A percentile compares a stretch with the other conserved stretches of the same genome.
phyloP scores from a whole-genome alignment of 2,797 vertebrate species.

The Trichosurus vulpecula region DNA sequence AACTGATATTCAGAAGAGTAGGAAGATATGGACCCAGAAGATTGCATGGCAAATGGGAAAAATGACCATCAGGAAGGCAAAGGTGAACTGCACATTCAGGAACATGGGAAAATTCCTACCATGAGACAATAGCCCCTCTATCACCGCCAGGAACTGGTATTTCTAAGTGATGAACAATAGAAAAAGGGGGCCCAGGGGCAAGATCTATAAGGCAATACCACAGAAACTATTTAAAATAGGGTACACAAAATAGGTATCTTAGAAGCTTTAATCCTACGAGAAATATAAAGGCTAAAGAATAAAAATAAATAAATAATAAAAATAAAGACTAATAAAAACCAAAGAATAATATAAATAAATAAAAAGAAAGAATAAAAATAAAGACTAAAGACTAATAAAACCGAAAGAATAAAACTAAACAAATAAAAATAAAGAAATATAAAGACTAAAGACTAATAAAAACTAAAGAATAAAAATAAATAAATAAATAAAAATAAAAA shows the following conservation, averaged over 20 bases:
- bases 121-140: background rate
- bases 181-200: background rate
- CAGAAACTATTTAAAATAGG: background rate
- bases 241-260: background rate
- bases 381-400: no score
- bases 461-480: no score
- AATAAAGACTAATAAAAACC: no score
- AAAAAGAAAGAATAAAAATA: no score
- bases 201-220: background rate
- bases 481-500: no score
- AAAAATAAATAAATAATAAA: background rate
- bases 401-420: no score
- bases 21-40: background rate
- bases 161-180: background rate
- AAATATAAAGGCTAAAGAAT: background rate
- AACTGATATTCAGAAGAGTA: background rate
- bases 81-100: background rate
- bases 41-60: background rate
- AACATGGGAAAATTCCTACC: background rate
- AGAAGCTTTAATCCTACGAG: background rate
- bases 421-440: no score
- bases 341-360: no score
- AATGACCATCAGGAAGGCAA: background rate
- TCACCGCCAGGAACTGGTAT: background rate
- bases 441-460: no score